Base-by-base conservation (phyloP, 2,113 vertebrate genomes). In the Thomomys bottae region DNA sequence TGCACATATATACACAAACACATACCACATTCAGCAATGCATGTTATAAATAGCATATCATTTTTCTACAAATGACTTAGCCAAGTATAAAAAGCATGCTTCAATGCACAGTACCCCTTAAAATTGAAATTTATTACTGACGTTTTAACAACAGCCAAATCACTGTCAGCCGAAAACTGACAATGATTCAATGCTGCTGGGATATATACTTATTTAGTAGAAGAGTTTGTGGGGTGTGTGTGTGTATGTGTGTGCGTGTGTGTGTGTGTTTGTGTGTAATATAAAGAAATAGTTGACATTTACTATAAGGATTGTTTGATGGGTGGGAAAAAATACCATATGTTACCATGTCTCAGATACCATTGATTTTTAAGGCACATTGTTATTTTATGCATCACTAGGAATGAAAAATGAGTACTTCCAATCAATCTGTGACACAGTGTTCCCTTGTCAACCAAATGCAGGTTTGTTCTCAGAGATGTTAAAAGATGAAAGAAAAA, bases 41-140 rank as follows among this genome's bases (percentile, higher is more conserved):
- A 87, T 40, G 0, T 54, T 68, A 81, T 61, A 91, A 87, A 64
- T 59, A 89, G 40, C 84, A 67, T 54, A 8, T 32, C 28, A 85
- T 93, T 93, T 83, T 92, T 49, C 83, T 78, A 81, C 0, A 92
- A 92, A 84, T 64, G 20, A 89, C 73, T 45, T 88, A 67, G 64
- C 28, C 63, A 89, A 88, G 28, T 91, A 45, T 23, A 24, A 34
- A 38, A 70, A 57, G 26, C 12, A 78, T 77, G 42, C 36, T 34
- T 92, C 38, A 84, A 75, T 36, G 75, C 23, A 21, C 24, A 21
- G 21, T 34, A 4, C 54, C 23, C 32, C 42, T 32, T 11, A 18
- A 15, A 49, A 24, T 6, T 32, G 45, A 61, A 86, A 89, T 76
- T 20, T 86, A 66, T 88, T 81, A 92, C 1, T 83, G 42, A 92